Percentiles rank a stretch among this genome's conserved stretches.
Evolutionary conservation across 1,140 invertebrate genomes (phyloP).

Genomic region (Cydia fagiglandana): DNA sequence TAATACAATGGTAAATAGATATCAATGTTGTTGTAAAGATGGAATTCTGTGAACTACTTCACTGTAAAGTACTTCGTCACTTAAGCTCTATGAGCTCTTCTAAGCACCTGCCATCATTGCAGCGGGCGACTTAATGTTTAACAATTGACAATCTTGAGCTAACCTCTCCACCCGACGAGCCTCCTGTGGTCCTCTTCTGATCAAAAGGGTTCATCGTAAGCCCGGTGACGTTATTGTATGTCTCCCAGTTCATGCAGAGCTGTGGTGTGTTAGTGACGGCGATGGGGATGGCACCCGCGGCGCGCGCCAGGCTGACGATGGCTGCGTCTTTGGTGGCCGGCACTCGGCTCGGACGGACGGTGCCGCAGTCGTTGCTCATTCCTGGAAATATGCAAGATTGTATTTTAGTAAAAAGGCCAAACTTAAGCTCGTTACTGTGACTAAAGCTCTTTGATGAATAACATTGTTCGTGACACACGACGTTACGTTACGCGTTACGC

Average conservation of each 20-base stretch:
- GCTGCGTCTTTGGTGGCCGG: conserved; percentile 86
- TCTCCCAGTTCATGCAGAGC: conserved; percentile 94
- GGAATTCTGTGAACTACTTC: too few relatives aligned
- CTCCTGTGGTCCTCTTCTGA: conserved; percentile 85
- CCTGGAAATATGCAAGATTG: conserved; percentile 53
- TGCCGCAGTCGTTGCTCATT: conserved; percentile 80
- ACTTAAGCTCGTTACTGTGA: too few relatives aligned
- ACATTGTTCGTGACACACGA: too few relatives aligned
- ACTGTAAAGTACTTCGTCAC: too few relatives aligned
- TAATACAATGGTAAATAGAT: too few relatives aligned
- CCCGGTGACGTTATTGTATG: conserved; percentile 92
- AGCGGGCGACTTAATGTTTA: too few relatives aligned
- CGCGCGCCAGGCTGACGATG: conserved; percentile 83
- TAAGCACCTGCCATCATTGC: too few relatives aligned
- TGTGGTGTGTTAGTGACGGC: conserved; percentile 96
- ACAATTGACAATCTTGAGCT: too few relatives aligned
- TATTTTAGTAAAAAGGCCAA: not conserved
- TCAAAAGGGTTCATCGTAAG: conserved; percentile 94
- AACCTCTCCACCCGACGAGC: conserved; percentile 89
- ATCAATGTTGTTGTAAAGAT: too few relatives aligned
- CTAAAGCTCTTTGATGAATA: too few relatives aligned
- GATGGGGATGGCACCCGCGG: conserved; percentile 92
- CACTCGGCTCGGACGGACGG: conserved; percentile 73
- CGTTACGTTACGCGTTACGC: too few relatives aligned
- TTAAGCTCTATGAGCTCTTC: too few relatives aligned